Evolutionary conservation across 1,140 invertebrate genomes (phyloP).

Genomic region (Tetranychus urticae): DNA sequence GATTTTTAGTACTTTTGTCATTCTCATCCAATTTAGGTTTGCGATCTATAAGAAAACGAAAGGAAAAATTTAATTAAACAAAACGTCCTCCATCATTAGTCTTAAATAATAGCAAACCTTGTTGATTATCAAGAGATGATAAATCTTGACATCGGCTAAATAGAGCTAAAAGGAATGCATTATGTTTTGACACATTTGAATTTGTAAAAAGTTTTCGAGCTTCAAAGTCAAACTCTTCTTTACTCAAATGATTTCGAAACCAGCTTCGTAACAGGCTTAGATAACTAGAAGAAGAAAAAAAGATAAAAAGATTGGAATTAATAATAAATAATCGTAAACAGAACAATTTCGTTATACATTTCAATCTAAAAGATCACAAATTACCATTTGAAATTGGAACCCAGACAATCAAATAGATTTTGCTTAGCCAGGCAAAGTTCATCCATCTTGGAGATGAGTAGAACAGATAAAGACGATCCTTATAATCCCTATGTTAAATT

Average conservation of each 20-base stretch:
- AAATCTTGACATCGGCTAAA: background rate
- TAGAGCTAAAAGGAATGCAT: constrained; percentile 2
- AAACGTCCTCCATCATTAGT: background rate
- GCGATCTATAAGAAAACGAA: background rate
- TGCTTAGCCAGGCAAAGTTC: background rate
- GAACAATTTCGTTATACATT: background rate
- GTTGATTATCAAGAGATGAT: background rate
- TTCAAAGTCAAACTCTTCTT: constrained; percentile 4
- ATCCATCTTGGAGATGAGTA: background rate
- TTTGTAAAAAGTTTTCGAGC: background rate
- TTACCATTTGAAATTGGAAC: constrained; percentile 5
- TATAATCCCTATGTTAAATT: too few relatives aligned
- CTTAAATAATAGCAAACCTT: background rate
- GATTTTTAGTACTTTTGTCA: too few relatives aligned
- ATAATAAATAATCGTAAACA: background rate
- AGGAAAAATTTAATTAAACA: background rate
- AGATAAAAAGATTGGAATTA: background rate
- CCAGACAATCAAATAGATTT: background rate
- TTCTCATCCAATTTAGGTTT: background rate
- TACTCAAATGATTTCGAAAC: background rate
- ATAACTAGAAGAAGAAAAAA: background rate
- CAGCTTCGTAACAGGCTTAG: background rate
- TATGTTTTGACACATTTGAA: background rate
- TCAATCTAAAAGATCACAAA: background rate
- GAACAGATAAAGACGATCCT: background rate